These are phyloP conservation scores for Trypoxylus dichotomus DNA, from an alignment of 1,140 invertebrate genomes.

Conservation along the genomic window DNA sequence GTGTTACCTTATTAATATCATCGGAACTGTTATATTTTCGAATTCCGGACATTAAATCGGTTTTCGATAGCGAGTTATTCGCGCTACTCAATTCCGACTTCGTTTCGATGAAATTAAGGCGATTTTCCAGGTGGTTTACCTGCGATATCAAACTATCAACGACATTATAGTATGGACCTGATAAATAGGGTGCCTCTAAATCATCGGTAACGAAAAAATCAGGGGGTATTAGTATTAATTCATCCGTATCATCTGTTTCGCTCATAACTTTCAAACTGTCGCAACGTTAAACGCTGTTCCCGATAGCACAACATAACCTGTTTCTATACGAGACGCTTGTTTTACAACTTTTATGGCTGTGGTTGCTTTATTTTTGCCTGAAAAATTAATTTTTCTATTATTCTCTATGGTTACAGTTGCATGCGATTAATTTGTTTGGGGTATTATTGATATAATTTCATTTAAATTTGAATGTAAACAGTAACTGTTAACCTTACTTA, in stretches of 20 bases:
- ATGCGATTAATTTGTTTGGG: neutral
- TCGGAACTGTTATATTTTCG: constrained; percentile 45
- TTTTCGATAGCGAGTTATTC: constrained; percentile 35
- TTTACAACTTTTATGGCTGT: neutral
- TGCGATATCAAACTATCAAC: constrained; percentile 66
- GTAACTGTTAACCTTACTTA: neutral
- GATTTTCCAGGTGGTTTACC: constrained; percentile 62
- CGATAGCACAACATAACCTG: neutral
- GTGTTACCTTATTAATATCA: constrained; percentile 36
- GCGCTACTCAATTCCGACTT: constrained; percentile 40
- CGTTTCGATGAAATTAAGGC: constrained; percentile 58
- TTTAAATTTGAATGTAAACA: neutral
- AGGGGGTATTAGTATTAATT: constrained; percentile 74
- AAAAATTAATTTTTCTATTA: neutral
- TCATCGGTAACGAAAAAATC: constrained; percentile 67
- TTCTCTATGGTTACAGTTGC: constrained; percentile 5
- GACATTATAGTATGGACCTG: constrained; percentile 51
- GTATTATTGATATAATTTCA: neutral
- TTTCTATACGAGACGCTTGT: neutral
- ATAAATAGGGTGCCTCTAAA: constrained; percentile 50
- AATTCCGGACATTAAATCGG: constrained; percentile 35
- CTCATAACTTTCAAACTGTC: constrained; percentile 60
- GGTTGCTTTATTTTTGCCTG: neutral
- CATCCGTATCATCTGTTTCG: constrained; percentile 81
- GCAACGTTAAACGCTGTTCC: neutral